These are phyloP conservation scores for Drosophila yooni DNA, from an alignment of 2,888 invertebrate genomes.

Conservation along the genomic window DNA sequence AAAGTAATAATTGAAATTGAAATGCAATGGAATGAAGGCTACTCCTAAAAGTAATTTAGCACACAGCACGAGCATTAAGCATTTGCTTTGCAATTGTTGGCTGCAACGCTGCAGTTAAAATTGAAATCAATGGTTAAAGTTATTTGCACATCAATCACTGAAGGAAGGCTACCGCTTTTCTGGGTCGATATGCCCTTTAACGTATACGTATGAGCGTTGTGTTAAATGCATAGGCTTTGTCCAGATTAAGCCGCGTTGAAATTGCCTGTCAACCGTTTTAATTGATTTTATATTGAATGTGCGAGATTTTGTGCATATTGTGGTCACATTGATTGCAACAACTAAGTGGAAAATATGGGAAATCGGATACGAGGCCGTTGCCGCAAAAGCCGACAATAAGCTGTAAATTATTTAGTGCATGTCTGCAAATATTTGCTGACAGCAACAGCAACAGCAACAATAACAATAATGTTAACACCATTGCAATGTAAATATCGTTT, in stretches of 20 bases:
- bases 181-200: slow-evolving; percentile 16
- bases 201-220: slow-evolving; percentile 37
- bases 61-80: not conserved
- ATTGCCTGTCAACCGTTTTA: slow-evolving; percentile 40
- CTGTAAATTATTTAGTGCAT: slow-evolving; percentile 53
- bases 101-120: slow-evolving; percentile 37
- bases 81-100: slow-evolving; percentile 3
- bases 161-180: slow-evolving; percentile 14
- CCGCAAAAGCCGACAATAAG: slow-evolving; percentile 54
- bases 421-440: slow-evolving; percentile 38
- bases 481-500: slow-evolving; percentile 16
- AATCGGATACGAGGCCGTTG: slow-evolving; percentile 33
- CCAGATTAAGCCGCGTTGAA: slow-evolving; percentile 11
- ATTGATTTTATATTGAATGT: slow-evolving; percentile 64
- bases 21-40: not conserved
- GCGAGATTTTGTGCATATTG: slow-evolving; percentile 10
- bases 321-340: slow-evolving; percentile 8
- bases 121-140: slow-evolving; percentile 47
- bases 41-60: not conserved
- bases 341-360: slow-evolving; percentile 15
- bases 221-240: slow-evolving; percentile 6
- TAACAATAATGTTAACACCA: slow-evolving; percentile 5
- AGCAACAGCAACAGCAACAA: slow-evolving; percentile 5
- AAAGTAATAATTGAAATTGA: not conserved
- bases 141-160: slow-evolving; percentile 34